Percentiles rank a stretch among this genome's conserved stretches.
Evolutionary conservation across 2,113 vertebrate genomes (phyloP).

Genomic region (Oceanodroma tethys): DNA sequence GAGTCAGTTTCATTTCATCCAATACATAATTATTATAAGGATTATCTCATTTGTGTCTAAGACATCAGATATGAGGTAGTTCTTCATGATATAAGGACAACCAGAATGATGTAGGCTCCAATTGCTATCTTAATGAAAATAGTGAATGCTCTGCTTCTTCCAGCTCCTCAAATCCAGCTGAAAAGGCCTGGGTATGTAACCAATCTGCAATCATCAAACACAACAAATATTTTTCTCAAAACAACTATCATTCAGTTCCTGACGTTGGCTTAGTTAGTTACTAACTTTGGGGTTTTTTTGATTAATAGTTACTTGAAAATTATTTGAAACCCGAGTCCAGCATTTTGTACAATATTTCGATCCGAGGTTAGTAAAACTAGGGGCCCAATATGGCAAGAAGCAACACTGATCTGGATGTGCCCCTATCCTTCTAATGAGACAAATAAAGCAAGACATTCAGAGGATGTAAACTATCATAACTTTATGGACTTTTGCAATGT

Average conservation of each 20-base stretch:
- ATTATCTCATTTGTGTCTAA: background rate
- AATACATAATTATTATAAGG: background rate
- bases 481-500: background rate
- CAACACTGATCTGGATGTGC: background rate
- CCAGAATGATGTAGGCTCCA: background rate
- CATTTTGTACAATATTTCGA: background rate
- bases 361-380: background rate
- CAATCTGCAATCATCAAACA: background rate
- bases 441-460: background rate
- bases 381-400: background rate
- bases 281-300: background rate
- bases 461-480: background rate
- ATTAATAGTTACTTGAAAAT: background rate
- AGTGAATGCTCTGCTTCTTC: background rate
- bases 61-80: background rate
- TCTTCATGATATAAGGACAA: background rate
- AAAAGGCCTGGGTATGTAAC: background rate
- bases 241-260: background rate
- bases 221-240: background rate
- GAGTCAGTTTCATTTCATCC: background rate
- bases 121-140: background rate
- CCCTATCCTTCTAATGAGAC: fast-evolving
- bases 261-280: background rate
- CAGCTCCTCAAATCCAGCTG: background rate
- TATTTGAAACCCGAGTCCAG: background rate